phyloP scores from a whole-genome alignment of 2,797 vertebrate species.

The Lindbergichthys nudifrons region DNA sequence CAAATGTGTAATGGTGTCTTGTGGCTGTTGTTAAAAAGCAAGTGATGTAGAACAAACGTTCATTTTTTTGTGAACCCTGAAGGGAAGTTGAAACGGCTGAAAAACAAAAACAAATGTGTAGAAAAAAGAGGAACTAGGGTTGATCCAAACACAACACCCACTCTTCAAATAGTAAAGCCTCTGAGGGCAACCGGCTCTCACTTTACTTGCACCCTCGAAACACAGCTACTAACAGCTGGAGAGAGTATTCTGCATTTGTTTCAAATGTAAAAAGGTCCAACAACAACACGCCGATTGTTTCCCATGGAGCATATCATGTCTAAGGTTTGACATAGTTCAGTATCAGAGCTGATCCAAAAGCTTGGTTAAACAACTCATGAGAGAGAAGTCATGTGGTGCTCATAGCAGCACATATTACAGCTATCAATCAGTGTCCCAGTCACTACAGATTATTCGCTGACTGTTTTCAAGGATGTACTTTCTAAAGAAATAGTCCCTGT shows the following conservation, averaged over 20 bases:
- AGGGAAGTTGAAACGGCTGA: neutral
- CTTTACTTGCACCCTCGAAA: neutral
- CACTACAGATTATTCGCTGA: neutral
- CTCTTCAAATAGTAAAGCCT: neutral
- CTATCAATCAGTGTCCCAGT: conserved; percentile 10
- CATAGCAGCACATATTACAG: neutral
- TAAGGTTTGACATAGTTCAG: neutral
- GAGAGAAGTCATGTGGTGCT: neutral
- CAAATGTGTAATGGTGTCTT: too few relatives aligned
- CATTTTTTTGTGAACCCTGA: neutral
- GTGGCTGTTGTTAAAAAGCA: neutral
- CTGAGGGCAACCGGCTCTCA: neutral
- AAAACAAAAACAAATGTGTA: neutral
- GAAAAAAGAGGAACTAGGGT: neutral
- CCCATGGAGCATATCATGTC: neutral
- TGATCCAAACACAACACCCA: conserved; percentile 1
- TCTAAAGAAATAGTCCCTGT: conserved; percentile 8
- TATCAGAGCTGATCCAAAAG: neutral
- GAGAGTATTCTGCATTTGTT: neutral
- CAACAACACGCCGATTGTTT: neutral
- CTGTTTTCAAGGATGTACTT: conserved; percentile 13
- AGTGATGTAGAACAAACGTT: neutral
- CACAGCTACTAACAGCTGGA: neutral
- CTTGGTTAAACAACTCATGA: conserved; percentile 1
- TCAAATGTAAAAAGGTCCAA: neutral